Evolutionary conservation across 2,797 vertebrate genomes (phyloP), one percentile per base, ranked within the genome.

Genomic region (Parambassis ranga): DNA sequence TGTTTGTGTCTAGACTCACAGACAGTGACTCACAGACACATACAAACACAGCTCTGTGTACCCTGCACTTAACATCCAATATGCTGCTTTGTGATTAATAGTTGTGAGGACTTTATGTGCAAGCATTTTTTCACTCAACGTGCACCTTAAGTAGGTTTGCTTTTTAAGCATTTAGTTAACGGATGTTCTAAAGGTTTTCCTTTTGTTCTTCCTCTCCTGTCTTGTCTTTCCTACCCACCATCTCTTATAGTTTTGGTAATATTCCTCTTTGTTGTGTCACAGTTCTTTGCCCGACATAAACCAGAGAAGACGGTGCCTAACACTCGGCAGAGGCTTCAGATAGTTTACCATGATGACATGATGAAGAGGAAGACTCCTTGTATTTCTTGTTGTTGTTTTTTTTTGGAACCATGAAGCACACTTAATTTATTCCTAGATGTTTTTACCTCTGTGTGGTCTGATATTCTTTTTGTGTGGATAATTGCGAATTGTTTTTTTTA

Each of bases 231-330:
- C 6, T n/a, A 7, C 19, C 20, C 2, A 38, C 24, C 10, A 2
- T 64, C 8, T n/a, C n/a, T n/a, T n/a, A 2, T 3, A 3, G 2
- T 28, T 28, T 4, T 22, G 8, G 32, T 78, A 19, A 72, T 38
- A 7, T 42, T 61, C 13, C 55, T 43, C 11, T 74, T 41, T 76
- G 2, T 22, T 81, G 36, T 75, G 44, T 87, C 58, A n/a, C 90
- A 99, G 97, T 99, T 86, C 90, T 99, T 71, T 98, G 96, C 78
- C 96, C 96, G 6, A 96, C 95, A 51, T 96, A 90, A 79, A 64
- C 43, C 38, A 24, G 69, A 39, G 31, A n/a, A 18, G 44, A 57
- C 7, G 51, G 39, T 52, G 50, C 36, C 28, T 10, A 19, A 39
- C 5, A 4, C 48, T 50, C 63, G 57, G 48, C 46, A 52, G 57